phyloP scores from a whole-genome alignment of 2,113 vertebrate species.

The Syngnathus typhle region DNA sequence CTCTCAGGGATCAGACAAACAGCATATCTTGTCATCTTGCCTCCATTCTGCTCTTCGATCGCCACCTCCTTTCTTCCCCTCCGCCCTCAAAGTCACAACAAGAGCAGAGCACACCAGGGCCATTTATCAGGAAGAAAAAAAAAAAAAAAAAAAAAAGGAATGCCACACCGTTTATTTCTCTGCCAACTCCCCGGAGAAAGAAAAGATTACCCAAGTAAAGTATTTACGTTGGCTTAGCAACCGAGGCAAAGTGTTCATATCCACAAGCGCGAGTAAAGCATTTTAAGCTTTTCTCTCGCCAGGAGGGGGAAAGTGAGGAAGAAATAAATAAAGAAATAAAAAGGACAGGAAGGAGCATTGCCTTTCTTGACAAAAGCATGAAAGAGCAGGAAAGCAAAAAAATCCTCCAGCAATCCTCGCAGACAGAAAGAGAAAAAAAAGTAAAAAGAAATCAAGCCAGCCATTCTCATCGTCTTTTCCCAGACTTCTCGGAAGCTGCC shows the following conservation, averaged over 20 bases:
- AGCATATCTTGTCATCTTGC: slow-evolving; percentile 45
- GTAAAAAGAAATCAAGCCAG: not conserved
- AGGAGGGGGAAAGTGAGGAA: not conserved
- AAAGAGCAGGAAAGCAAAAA: slow-evolving; percentile 26
- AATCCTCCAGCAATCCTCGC: slow-evolving; percentile 29
- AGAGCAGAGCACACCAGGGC: slow-evolving; percentile 18
- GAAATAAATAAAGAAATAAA: not conserved
- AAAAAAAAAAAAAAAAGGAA: slow-evolving; percentile 16
- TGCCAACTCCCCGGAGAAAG: slow-evolving; percentile 4
- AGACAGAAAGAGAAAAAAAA: slow-evolving; percentile 14
- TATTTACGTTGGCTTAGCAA: slow-evolving; percentile 30
- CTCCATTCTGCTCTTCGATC: slow-evolving; percentile 14
- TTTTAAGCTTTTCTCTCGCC: slow-evolving; percentile 3
- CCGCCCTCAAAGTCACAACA: slow-evolving; percentile 29
- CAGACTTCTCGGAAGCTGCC: slow-evolving; percentile 7
- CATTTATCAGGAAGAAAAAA: slow-evolving; percentile 26
- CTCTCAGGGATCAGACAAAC: slow-evolving; percentile 41
- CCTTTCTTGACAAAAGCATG: slow-evolving; percentile 20
- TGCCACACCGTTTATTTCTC: slow-evolving; percentile 22
- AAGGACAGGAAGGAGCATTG: slow-evolving; percentile 9
- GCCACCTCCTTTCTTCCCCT: slow-evolving; percentile 13
- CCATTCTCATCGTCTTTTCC: slow-evolving; percentile 23
- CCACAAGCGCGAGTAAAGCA: slow-evolving; percentile 8
- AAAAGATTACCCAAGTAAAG: slow-evolving; percentile 13
- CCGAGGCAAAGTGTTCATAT: slow-evolving; percentile 17